A percentile compares a stretch with the other conserved stretches of the same genome.
These are phyloP conservation scores for Ascidia mentula DNA, from an alignment of 23 tunicate species.

Conservation along the genomic window DNA sequence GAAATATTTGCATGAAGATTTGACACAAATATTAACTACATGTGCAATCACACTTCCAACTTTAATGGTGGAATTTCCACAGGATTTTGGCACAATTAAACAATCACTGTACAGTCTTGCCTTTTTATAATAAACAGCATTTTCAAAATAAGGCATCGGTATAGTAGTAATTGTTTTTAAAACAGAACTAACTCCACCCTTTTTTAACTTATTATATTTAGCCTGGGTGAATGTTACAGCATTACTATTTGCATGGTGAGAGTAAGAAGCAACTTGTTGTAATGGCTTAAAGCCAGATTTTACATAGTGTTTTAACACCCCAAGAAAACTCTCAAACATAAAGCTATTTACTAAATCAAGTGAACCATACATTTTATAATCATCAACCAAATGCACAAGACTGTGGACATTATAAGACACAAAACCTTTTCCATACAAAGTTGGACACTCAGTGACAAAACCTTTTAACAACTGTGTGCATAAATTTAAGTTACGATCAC, in stretches of 20 bases:
- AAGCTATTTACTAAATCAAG: slow-evolving; percentile 5
- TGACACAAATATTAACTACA: background rate
- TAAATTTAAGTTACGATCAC: background rate
- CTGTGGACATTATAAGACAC: slow-evolving; percentile 24
- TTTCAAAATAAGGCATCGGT: background rate
- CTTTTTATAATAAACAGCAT: background rate
- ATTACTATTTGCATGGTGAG: background rate
- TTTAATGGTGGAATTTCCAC: background rate
- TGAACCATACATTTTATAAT: slow-evolving; percentile 19
- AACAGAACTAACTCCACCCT: background rate
- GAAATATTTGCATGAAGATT: background rate
- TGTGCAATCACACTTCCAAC: background rate
- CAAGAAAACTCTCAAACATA: slow-evolving; percentile 23
- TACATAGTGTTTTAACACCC: slow-evolving; percentile 10
- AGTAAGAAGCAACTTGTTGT: background rate
- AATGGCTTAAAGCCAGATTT: slow-evolving; percentile 14
- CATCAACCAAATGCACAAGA: slow-evolving; percentile 24
- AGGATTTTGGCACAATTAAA: background rate
- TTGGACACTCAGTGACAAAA: background rate
- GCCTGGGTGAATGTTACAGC: background rate
- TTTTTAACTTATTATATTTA: too few species aligned
- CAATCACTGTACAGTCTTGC: background rate
- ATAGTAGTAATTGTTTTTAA: background rate
- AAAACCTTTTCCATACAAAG: background rate
- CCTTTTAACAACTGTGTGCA: background rate